Conservation (phyloP, 1,140 invertebrate genomes). For the Calephelis nemesis region DNA sequence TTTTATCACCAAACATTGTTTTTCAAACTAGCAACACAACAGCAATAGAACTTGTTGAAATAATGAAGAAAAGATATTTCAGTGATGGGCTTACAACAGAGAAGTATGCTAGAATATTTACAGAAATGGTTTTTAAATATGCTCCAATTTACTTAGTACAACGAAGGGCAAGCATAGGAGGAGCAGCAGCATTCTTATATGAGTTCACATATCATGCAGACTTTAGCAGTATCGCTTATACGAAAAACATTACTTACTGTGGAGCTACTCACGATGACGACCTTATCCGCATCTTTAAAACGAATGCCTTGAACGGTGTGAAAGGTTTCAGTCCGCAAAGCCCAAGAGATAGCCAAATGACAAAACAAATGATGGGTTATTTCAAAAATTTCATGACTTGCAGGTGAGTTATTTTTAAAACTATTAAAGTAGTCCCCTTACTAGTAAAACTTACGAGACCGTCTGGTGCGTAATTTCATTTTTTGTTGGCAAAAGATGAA, state of each 20-base stretch:
- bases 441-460: too few species aligned
- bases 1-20: not conserved
- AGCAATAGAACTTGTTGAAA: not conserved
- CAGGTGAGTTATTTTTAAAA: not conserved
- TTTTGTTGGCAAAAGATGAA: too few species aligned
- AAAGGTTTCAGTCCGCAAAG: not conserved
- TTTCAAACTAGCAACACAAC: not conserved
- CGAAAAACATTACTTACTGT: not conserved
- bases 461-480: too few species aligned
- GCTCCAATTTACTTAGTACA: not conserved
- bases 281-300: not conserved
- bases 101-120: not conserved
- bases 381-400: slow-evolving; percentile 8
- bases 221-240: not conserved
- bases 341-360: not conserved
- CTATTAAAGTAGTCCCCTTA: too few species aligned
- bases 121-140: slow-evolving; percentile 1
- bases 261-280: not conserved
- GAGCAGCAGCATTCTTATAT: not conserved
- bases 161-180: not conserved
- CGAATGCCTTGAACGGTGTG: not conserved
- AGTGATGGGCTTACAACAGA: not conserved
- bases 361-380: not conserved
- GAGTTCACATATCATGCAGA: not conserved
- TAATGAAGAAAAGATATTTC: not conserved